A percentile compares a stretch with the other conserved stretches of the same genome.
phyloP scores from a whole-genome alignment of 2,797 vertebrate species.

The Fistularia tabacaria region DNA sequence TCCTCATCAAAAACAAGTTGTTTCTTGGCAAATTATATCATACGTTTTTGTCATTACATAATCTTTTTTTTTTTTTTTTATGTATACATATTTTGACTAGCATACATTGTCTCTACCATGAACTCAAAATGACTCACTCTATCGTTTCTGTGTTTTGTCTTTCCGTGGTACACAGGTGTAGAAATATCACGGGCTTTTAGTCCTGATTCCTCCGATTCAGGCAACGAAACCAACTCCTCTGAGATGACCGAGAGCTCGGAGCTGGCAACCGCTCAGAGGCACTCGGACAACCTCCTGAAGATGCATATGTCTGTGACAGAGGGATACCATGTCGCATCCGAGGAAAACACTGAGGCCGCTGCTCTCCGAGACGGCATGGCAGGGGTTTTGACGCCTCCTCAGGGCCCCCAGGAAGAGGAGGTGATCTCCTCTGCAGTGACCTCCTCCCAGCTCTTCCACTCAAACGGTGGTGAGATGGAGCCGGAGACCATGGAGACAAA shows the following conservation, averaged over 20 bases:
- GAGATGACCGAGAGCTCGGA: slow-evolving; percentile 99
- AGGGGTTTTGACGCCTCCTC: slow-evolving; percentile 39
- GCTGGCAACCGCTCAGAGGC: slow-evolving; percentile 89
- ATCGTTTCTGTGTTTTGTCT: slow-evolving; percentile 69
- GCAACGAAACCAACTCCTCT: slow-evolving; percentile 98
- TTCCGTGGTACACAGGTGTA: slow-evolving; percentile 84
- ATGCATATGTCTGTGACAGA: slow-evolving; percentile 86
- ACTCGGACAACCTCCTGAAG: slow-evolving; percentile 86
- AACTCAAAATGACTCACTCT: slow-evolving; percentile 25
- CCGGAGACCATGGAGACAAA: slow-evolving; percentile 99
- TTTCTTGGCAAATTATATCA: too few relatives aligned
- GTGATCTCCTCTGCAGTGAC: slow-evolving; percentile 83
- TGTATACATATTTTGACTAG: too few relatives aligned
- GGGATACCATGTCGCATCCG: slow-evolving; percentile 82
- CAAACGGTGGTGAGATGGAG: slow-evolving; percentile 95
- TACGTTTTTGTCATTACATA: too few relatives aligned
- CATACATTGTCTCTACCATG: background rate
- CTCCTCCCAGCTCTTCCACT: slow-evolving; percentile 91
- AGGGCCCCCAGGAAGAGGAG: slow-evolving; percentile 73
- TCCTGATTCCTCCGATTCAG: slow-evolving; percentile 98
- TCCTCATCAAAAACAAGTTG: too few relatives aligned
- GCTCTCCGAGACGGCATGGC: slow-evolving; percentile 67
- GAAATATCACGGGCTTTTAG: slow-evolving; percentile 97
- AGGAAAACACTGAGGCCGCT: slow-evolving; percentile 85
- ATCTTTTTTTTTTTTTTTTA: too few relatives aligned